A percentile compares a stretch with the other conserved stretches of the same genome.
Conservation (phyloP, 2,797 vertebrate genomes). For the Danio kyathit region DNA sequence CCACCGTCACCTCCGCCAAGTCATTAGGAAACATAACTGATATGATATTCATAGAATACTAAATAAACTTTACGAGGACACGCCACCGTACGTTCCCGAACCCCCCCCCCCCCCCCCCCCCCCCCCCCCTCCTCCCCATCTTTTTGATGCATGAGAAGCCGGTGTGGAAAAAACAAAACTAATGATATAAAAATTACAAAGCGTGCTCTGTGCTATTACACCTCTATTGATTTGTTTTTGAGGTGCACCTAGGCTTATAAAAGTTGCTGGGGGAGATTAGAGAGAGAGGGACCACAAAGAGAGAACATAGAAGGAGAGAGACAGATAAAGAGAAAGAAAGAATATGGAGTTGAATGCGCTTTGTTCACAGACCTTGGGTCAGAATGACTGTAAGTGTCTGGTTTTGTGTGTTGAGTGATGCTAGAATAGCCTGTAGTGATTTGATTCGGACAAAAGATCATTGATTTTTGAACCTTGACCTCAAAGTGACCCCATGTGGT, state of each 20-base stretch:
- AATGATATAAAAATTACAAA: conserved; percentile 99
- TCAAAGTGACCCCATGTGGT: conserved; percentile 45
- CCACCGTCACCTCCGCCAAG: conserved; percentile 81
- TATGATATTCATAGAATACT: conserved; percentile 99
- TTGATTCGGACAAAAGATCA: conserved; percentile 26
- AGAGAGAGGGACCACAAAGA: background rate
- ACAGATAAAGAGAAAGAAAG: conserved; percentile 39
- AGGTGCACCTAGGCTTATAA: conserved; percentile 92
- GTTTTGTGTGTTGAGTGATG: conserved; percentile 22
- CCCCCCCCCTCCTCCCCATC: conserved; percentile 63
- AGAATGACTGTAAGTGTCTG: conserved; percentile 40
- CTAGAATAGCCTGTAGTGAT: conserved; percentile 15
- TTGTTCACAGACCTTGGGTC: conserved; percentile 31
- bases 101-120: conserved; percentile 39
- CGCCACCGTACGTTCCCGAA: conserved; percentile 72
- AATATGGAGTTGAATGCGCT: conserved; percentile 22
- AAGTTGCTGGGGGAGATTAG: conserved; percentile 68
- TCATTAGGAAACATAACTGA: conserved; percentile 99
- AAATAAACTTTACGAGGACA: conserved; percentile 96
- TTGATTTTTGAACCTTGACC: conserved; percentile 53
- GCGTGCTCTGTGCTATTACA: conserved; percentile 96
- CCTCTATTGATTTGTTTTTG: conserved; percentile 97
- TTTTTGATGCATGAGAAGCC: conserved; percentile 88
- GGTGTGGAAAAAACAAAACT: conserved; percentile 84
- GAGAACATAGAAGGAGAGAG: conserved; percentile 24